A percentile compares a stretch with the other conserved stretches of the same genome.
phyloP scores from a whole-genome alignment of 2,888 invertebrate genomes.

The Drosophila atripex region DNA sequence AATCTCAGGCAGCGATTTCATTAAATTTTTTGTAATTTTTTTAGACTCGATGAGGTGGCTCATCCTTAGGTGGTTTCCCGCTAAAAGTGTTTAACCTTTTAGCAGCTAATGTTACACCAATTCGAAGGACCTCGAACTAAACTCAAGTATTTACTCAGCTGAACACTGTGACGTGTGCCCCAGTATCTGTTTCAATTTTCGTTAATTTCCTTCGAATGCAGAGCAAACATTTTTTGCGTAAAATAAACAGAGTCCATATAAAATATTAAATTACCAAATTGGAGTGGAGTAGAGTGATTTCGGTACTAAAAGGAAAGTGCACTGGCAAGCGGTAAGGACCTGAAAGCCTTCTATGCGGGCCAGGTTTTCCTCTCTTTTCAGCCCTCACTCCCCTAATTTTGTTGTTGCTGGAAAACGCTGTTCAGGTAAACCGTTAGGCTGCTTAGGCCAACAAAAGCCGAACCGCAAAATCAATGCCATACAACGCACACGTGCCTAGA shows the following conservation, averaged over 20 bases:
- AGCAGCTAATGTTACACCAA: constrained; percentile 61
- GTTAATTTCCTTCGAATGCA: constrained; percentile 57
- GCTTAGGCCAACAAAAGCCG: constrained; percentile 39
- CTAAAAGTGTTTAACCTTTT: constrained; percentile 60
- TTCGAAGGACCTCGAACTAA: constrained; percentile 27
- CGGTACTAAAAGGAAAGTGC: no score
- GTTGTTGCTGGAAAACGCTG: constrained; percentile 5
- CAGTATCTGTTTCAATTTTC: constrained; percentile 61
- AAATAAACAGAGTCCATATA: constrained; percentile 65
- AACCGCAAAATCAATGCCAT: constrained; percentile 59
- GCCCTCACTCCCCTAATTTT: not conserved
- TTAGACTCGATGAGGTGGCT: not conserved
- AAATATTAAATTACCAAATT: constrained; percentile 77
- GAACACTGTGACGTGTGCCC: constrained; percentile 41
- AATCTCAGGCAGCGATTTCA: constrained; percentile 53
- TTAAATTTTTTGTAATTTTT: constrained; percentile 35
- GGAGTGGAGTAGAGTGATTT: constrained; percentile 22
- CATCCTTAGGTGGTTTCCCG: constrained; percentile 2
- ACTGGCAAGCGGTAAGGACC: constrained; percentile 61
- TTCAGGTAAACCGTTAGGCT: constrained; percentile 65
- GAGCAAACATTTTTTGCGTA: constrained; percentile 72
- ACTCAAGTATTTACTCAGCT: constrained; percentile 72
- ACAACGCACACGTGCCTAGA: constrained; percentile 45
- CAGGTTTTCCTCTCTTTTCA: constrained; percentile 10
- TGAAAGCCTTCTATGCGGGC: constrained; percentile 54